A percentile compares a stretch with the other conserved stretches of the same genome.
Evolutionary conservation across 2,113 vertebrate genomes (phyloP).

Genomic region (Kryptolebias marmoratus): DNA sequence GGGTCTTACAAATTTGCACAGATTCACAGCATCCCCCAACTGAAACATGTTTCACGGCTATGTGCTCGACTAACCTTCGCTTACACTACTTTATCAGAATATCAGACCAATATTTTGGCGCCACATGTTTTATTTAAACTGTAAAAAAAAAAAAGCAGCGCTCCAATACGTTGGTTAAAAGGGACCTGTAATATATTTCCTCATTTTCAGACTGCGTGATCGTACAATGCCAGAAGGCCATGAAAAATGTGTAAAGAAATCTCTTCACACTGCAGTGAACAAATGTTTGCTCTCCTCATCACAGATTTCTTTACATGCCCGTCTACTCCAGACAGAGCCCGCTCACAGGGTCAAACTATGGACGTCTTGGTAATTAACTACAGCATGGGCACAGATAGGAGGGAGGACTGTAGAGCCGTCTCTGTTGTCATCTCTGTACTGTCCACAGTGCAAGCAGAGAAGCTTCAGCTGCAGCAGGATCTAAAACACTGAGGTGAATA

Average conservation of each 20-base stretch:
- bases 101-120: background rate
- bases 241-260: background rate
- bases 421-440: background rate
- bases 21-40: no score
- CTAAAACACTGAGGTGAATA: no score
- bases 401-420: no score
- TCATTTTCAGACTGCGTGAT: background rate
- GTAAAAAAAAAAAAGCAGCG: background rate
- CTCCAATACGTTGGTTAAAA: background rate
- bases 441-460: background rate
- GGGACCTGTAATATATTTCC: background rate
- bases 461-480: background rate
- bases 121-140: background rate
- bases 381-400: background rate
- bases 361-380: background rate
- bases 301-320: background rate
- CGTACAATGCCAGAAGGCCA: background rate
- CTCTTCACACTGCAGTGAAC: background rate
- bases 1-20: no score
- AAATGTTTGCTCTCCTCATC: background rate
- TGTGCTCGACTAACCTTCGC: constrained; percentile 1
- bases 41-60: no score
- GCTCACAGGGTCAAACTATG: background rate
- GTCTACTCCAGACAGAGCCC: background rate
- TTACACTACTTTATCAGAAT: background rate